phyloP scores from a whole-genome alignment of 2,888 invertebrate species.

The Eristalis pertinax region DNA sequence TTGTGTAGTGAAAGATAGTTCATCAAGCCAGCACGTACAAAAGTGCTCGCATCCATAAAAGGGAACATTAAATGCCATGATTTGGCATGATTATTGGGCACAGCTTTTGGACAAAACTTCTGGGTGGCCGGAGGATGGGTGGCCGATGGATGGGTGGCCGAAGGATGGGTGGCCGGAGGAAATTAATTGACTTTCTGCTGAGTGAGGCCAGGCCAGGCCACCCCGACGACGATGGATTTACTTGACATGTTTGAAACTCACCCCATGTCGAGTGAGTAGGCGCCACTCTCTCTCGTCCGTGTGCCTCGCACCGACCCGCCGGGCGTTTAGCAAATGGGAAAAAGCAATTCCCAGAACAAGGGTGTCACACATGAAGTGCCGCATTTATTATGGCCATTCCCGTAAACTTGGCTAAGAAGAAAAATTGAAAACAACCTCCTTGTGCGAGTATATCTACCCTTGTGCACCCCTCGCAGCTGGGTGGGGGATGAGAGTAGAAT shows the following conservation, averaged over 20 bases:
- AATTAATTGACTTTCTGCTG: conserved; percentile 20
- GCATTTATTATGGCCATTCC: conserved; percentile 46
- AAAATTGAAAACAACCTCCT: conserved; percentile 11
- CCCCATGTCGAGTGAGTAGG: not conserved
- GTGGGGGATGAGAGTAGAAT: not conserved
- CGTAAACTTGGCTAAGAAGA: conserved; percentile 26
- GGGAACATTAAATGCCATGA: not conserved
- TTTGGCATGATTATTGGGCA: conserved; percentile 13
- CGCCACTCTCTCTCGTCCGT: not conserved
- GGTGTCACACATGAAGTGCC: conserved; percentile 45
- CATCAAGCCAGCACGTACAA: not conserved
- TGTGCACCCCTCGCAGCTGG: too few species aligned
- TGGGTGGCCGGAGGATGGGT: not conserved
- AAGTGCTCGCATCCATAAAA: not conserved
- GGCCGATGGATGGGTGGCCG: not conserved
- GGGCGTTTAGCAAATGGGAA: conserved; percentile 3
- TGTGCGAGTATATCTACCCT: too few species aligned
- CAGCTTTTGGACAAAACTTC: conserved; percentile 3
- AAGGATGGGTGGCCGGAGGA: not conserved
- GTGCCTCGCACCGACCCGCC: not conserved
- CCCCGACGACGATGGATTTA: not conserved
- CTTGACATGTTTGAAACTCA: not conserved
- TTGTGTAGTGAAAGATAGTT: not conserved
- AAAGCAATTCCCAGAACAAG: conserved; percentile 15
- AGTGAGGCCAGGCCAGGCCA: not conserved